phyloP scores from a whole-genome alignment of 2,888 invertebrate species.

The Cantharis nigra region DNA sequence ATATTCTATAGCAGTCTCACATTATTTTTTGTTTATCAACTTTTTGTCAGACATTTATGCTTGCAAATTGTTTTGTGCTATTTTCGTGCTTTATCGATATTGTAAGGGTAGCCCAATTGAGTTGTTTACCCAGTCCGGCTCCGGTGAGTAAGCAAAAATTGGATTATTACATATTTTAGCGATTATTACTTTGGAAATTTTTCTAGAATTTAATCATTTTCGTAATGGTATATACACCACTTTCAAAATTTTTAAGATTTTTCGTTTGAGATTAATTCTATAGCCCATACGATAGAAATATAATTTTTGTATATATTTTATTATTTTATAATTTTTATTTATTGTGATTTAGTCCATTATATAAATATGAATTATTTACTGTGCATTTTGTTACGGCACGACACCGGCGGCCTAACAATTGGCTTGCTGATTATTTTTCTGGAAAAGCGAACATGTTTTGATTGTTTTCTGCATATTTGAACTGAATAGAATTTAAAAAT shows the following conservation, averaged over 20 bases:
- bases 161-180: background rate
- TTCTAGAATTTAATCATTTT: background rate
- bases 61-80: background rate
- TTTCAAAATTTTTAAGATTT: background rate
- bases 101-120: background rate
- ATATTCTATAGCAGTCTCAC: background rate
- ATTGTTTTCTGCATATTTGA: background rate
- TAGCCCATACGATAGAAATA: no score
- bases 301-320: no score
- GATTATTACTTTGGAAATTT: background rate
- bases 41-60: background rate
- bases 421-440: background rate
- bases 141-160: background rate
- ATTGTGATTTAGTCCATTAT: no score
- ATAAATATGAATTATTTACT: no score
- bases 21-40: background rate
- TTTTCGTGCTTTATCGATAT: background rate
- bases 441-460: background rate
- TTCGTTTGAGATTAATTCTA: background rate
- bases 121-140: background rate
- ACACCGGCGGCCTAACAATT: background rate
- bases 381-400: background rate
- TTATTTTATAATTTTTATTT: no score
- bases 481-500: background rate
- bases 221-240: background rate